These are phyloP conservation scores for Brachyrhaphis roseni DNA, from an alignment of 2,797 vertebrate genomes.

Conservation along the genomic window DNA sequence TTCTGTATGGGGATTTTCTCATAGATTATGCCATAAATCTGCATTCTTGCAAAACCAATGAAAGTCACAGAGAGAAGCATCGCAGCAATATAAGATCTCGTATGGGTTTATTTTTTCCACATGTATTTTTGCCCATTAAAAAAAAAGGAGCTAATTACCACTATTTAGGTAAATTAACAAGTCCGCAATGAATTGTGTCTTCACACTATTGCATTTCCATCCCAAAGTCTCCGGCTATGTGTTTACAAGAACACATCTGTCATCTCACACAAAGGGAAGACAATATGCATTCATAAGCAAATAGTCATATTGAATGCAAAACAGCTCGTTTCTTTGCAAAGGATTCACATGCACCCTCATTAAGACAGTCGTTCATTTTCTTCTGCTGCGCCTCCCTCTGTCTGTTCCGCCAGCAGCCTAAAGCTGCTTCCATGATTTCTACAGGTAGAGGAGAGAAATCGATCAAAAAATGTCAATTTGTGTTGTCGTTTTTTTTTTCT, in stretches of 20 bases:
- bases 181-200: conserved; percentile 22
- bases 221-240: conserved; percentile 19
- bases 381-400: conserved; percentile 27
- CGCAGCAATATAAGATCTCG: background rate
- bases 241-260: conserved; percentile 41
- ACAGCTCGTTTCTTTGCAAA: conserved; percentile 25
- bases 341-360: conserved; percentile 46
- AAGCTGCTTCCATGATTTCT: conserved; percentile 25
- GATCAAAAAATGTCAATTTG: background rate
- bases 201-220: conserved; percentile 23
- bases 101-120: too few relatives aligned
- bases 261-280: conserved; percentile 42
- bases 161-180: conserved; percentile 5
- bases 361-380: conserved; percentile 44
- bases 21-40: background rate
- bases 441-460: conserved; percentile 21
- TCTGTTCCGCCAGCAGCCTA: conserved; percentile 29
- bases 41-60: background rate
- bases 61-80: background rate
- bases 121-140: conserved; percentile 4
- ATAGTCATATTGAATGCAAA: conserved; percentile 50
- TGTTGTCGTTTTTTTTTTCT: background rate
- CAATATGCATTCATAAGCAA: conserved; percentile 41
- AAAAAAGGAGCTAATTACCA: background rate
- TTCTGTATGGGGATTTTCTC: background rate